Conservation (phyloP, 2,797 vertebrate species). For the Chaenodraco wilsoni region DNA sequence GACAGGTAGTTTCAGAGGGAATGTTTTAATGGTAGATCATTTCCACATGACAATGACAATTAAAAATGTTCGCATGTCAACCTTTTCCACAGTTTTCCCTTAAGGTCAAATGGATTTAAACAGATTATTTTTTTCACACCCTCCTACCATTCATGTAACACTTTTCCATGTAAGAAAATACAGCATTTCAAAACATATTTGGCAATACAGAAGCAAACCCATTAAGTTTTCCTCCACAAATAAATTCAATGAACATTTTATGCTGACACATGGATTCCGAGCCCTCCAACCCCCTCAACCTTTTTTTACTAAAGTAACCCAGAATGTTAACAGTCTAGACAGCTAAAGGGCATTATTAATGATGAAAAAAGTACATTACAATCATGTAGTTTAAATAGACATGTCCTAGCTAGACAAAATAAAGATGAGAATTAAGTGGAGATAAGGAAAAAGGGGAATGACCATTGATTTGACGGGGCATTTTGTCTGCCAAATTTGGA, state of each 20-base stretch:
- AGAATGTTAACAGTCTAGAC: constrained; percentile 83
- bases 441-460: constrained; percentile 40
- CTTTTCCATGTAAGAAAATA: constrained; percentile 87
- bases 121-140: constrained; percentile 57
- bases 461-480: constrained; percentile 55
- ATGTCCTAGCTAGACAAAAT: constrained; percentile 66
- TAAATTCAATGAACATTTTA: constrained; percentile 72
- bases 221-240: constrained; percentile 77
- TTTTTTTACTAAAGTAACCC: constrained; percentile 74
- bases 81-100: constrained; percentile 74
- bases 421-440: constrained; percentile 53
- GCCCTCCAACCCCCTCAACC: constrained; percentile 64
- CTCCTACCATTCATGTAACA: constrained; percentile 80
- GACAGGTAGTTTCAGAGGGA: constrained; percentile 79
- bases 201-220: constrained; percentile 86
- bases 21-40: constrained; percentile 89
- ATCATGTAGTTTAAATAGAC: constrained; percentile 70
- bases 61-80: constrained; percentile 79
- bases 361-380: constrained; percentile 65
- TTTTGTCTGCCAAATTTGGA: constrained; percentile 55
- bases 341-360: constrained; percentile 74
- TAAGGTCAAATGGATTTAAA: constrained; percentile 71
- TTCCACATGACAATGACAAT: constrained; percentile 84
- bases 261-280: constrained; percentile 75
- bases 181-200: constrained; percentile 85